phyloP scores from a whole-genome alignment of 2,797 vertebrate species.

The Rhinatrema bivittatum region DNA sequence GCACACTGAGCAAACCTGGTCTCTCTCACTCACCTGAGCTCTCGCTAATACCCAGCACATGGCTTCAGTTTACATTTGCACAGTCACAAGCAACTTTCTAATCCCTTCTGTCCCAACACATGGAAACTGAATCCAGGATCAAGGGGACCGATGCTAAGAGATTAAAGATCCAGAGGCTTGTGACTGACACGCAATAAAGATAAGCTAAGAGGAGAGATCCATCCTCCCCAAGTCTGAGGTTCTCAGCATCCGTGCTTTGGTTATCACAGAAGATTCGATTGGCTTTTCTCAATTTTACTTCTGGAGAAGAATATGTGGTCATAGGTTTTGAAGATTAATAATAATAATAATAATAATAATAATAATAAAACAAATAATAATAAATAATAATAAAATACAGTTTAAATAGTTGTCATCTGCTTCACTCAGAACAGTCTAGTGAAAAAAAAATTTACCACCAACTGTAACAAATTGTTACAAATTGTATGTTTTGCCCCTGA shows the following conservation, averaged over 20 bases:
- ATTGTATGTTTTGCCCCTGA: no score
- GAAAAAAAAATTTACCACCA: no score
- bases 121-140: conserved; percentile 35
- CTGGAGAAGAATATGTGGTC: conserved; percentile 8
- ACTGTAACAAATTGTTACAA: no score
- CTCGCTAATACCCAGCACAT: conserved; percentile 25
- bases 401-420: conserved; percentile 14
- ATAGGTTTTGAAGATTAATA: conserved; percentile 4
- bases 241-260: no score
- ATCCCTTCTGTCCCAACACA: conserved; percentile 17
- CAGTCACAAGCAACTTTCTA: conserved; percentile 17
- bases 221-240: conserved; percentile 13
- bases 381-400: conserved; percentile 13
- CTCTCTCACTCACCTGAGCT: conserved; percentile 27
- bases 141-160: conserved; percentile 27
- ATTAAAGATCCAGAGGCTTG: conserved; percentile 31
- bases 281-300: conserved; percentile 7
- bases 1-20: conserved; percentile 8
- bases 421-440: no score
- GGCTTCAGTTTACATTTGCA: conserved; percentile 33
- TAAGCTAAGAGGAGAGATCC: background rate
- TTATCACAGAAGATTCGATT: no score
- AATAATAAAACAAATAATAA: conserved; percentile 12
- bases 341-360: conserved; percentile 15
- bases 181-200: conserved; percentile 24